Evolutionary conservation across 37 sponge, comb jelly and placozoan species (phyloP).

Genomic region (Beroe forskalii): DNA sequence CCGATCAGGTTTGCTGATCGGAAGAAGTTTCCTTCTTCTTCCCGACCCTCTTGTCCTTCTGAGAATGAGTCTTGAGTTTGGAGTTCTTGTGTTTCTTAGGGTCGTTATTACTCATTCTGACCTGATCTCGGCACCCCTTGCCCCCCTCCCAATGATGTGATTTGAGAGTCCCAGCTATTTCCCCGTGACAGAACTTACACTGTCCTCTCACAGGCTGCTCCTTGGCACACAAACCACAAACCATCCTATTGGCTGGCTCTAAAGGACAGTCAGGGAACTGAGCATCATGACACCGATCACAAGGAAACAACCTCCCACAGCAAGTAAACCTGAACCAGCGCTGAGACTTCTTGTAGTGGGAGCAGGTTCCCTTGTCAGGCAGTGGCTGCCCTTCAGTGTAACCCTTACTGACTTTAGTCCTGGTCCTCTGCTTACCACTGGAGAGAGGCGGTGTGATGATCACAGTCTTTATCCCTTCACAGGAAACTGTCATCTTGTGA

Average conservation of each 20-base stretch:
- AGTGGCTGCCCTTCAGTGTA: constrained; percentile 71
- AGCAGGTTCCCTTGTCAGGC: constrained; percentile 74
- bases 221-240: constrained; percentile 78
- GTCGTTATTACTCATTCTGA: constrained; percentile 76
- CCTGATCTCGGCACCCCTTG: constrained; percentile 75
- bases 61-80: constrained; percentile 66
- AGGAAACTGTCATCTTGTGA: constrained; percentile 25
- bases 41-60: constrained; percentile 71
- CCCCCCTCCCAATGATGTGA: constrained; percentile 82
- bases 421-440: constrained; percentile 35
- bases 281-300: constrained; percentile 82
- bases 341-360: constrained; percentile 82
- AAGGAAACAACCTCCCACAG: constrained; percentile 76
- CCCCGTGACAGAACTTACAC: constrained; percentile 71
- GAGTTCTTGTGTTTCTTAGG: constrained; percentile 68
- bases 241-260: constrained; percentile 83
- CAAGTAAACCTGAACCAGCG: constrained; percentile 79
- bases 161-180: constrained; percentile 38
- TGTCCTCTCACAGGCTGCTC: constrained; percentile 73
- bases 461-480: neutral
- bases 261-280: constrained; percentile 71
- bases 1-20: too few species aligned
- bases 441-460: neutral
- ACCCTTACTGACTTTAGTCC: constrained; percentile 5
- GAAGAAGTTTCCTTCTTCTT: constrained; percentile 49